Conservation (phyloP, 2,888 invertebrate species). For the Empis livida region DNA sequence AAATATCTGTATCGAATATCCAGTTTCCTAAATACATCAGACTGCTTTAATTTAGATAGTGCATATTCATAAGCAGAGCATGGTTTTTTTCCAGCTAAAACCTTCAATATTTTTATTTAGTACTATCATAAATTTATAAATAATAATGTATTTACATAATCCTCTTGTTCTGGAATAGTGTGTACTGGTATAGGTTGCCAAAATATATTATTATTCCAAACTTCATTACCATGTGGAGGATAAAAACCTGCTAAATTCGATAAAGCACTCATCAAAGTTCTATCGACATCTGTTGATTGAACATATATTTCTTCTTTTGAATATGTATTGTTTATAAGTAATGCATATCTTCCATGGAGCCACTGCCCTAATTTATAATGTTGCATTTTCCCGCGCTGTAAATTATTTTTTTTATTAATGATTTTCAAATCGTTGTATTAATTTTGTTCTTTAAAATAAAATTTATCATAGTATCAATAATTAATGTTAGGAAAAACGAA, state of each 20-base stretch:
- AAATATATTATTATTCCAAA: slow-evolving; percentile 46
- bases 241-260: slow-evolving; percentile 67
- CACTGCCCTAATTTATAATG: slow-evolving; percentile 63
- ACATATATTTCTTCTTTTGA: slow-evolving; percentile 45
- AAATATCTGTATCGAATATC: slow-evolving; percentile 45
- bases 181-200: slow-evolving; percentile 77
- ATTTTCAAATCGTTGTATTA: too few species aligned
- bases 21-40: slow-evolving; percentile 42
- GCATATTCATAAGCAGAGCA: slow-evolving; percentile 56
- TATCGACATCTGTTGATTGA: slow-evolving; percentile 71
- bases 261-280: slow-evolving; percentile 80
- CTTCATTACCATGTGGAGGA: slow-evolving; percentile 44
- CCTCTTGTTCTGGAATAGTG: slow-evolving; percentile 47
- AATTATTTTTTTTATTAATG: too few species aligned
- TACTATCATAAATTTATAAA: background rate
- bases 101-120: background rate
- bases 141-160: slow-evolving; percentile 38
- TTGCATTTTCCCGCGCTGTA: slow-evolving; percentile 33
- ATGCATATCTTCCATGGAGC: slow-evolving; percentile 54
- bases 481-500: too few species aligned
- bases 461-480: too few species aligned
- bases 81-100: slow-evolving; percentile 44
- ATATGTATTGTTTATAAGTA: slow-evolving; percentile 42
- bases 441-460: too few species aligned
- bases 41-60: slow-evolving; percentile 37